Evolutionary conservation across 2,797 vertebrate genomes (phyloP).

Genomic region (Rhynchotus rufescens): DNA sequence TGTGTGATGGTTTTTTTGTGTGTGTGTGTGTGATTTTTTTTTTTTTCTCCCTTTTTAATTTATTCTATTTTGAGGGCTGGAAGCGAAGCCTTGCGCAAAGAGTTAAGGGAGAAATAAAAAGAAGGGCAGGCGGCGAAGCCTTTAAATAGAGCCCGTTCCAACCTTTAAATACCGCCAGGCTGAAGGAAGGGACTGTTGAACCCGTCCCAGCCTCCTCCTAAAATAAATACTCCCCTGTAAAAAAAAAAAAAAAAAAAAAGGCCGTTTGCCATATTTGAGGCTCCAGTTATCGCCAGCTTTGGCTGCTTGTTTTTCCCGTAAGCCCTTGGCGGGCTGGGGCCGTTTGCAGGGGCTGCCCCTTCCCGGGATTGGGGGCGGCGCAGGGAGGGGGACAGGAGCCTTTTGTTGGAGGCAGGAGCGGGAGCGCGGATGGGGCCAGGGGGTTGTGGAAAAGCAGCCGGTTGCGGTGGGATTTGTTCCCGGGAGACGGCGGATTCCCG

Average conservation of each 20-base stretch:
- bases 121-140: slow-evolving; percentile 26
- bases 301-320: background rate
- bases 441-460: background rate
- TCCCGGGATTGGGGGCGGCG: background rate
- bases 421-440: background rate
- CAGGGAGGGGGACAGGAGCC: background rate
- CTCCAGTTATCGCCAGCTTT: slow-evolving; percentile 3
- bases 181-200: slow-evolving; percentile 53
- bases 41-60: background rate
- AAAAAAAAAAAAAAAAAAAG: slow-evolving; percentile 71
- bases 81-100: slow-evolving; percentile 16
- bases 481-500: background rate
- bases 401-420: background rate
- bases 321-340: background rate
- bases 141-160: slow-evolving; percentile 51
- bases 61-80: background rate
- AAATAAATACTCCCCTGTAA: slow-evolving; percentile 61
- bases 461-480: background rate
- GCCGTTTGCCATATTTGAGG: background rate
- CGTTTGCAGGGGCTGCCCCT: background rate
- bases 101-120: slow-evolving; percentile 32
- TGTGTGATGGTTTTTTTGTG: background rate
- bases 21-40: background rate
- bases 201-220: slow-evolving; percentile 35
- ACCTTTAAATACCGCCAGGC: slow-evolving; percentile 23